Evolutionary conservation across 2,113 vertebrate genomes (phyloP).

Genomic region (Rhinichthys klamathensis): DNA sequence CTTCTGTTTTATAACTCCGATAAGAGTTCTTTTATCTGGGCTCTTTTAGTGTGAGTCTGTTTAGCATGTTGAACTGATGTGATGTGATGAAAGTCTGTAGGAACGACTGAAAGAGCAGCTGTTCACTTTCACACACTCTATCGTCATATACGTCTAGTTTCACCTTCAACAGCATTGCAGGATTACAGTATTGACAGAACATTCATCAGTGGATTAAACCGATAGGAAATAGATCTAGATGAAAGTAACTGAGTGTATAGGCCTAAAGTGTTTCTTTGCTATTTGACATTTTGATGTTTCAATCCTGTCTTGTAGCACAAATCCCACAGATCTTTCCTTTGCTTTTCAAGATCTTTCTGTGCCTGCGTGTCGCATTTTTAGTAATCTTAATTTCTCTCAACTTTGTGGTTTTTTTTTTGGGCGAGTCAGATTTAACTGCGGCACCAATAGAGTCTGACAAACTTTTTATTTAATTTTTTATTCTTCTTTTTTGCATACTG

Average conservation of each 20-base stretch:
- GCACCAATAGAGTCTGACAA: no score
- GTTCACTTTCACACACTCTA: background rate
- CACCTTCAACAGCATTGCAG: background rate
- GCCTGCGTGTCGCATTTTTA: background rate
- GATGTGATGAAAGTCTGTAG: background rate
- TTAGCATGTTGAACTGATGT: background rate
- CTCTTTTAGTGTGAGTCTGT: background rate
- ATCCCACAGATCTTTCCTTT: background rate
- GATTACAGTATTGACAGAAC: constrained; percentile 19
- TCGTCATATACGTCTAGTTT: background rate
- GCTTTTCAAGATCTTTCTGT: background rate
- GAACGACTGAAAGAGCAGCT: background rate
- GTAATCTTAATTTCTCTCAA: no score
- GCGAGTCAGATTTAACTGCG: no score
- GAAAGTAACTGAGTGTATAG: background rate
- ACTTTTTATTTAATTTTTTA: no score
- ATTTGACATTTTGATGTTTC: background rate
- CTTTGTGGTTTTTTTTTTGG: no score
- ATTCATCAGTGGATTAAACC: background rate
- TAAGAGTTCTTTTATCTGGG: background rate
- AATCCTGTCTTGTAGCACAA: background rate
- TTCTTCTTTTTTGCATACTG: no score
- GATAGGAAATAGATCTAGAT: background rate
- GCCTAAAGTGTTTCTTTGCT: background rate
- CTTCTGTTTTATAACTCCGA: background rate